These are phyloP conservation scores for Eumacrocentrus americanus DNA, from an alignment of 2,888 invertebrate species.

Conservation along the genomic window DNA sequence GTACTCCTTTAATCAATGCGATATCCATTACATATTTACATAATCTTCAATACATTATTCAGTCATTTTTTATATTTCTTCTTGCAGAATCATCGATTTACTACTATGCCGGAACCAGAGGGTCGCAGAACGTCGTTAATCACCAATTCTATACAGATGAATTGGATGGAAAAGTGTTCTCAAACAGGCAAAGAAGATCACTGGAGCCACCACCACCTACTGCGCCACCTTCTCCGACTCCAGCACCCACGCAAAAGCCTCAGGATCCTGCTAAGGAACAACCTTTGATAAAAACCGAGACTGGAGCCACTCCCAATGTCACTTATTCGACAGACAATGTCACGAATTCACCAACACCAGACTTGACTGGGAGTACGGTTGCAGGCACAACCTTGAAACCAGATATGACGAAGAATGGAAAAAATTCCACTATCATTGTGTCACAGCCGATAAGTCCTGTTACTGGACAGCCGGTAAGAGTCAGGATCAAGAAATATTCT, in stretches of 20 bases:
- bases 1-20: background rate
- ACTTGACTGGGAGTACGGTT: slow-evolving; percentile 14
- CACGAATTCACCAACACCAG: slow-evolving; percentile 22
- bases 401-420: slow-evolving; percentile 24
- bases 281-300: slow-evolving; percentile 32
- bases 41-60: background rate
- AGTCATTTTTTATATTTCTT: background rate
- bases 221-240: slow-evolving; percentile 16
- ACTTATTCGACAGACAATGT: slow-evolving; percentile 42
- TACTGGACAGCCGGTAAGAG: slow-evolving; percentile 30
- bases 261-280: slow-evolving; percentile 23
- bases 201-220: slow-evolving; percentile 19
- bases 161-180: slow-evolving; percentile 19
- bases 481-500: too few relatives aligned
- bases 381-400: slow-evolving; percentile 20
- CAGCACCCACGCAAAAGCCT: background rate
- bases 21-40: background rate
- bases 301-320: slow-evolving; percentile 36
- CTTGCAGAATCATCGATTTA: slow-evolving; percentile 42
- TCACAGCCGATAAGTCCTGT: slow-evolving; percentile 41
- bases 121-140: slow-evolving; percentile 16
- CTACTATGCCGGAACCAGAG: slow-evolving; percentile 30
- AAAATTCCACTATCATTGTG: slow-evolving; percentile 33
- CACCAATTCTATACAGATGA: slow-evolving; percentile 21
- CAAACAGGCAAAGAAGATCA: slow-evolving; percentile 28